These are phyloP conservation scores for Ischnus inquisitorius DNA, from an alignment of 2,888 invertebrate species.

Conservation along the genomic window DNA sequence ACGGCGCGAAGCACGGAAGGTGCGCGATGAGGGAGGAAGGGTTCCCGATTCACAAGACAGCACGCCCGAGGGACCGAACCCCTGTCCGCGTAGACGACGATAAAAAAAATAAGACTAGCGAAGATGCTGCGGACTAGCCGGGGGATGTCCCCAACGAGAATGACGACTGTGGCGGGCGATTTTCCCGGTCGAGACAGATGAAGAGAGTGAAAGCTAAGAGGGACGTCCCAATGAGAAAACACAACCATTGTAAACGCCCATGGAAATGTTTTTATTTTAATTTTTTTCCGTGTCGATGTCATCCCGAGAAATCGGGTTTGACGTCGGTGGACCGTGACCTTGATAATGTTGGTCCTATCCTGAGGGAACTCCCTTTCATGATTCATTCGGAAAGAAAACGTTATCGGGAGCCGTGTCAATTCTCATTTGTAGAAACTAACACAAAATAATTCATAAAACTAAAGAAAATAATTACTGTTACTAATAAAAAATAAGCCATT, in stretches of 20 bases:
- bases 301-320: slow-evolving; percentile 3
- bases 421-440: neutral
- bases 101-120: slow-evolving; percentile 20
- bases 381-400: neutral
- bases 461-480: neutral
- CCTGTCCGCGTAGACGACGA: slow-evolving; percentile 18
- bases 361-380: neutral
- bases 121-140: neutral
- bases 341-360: neutral
- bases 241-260: neutral
- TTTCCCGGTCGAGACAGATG: slow-evolving; percentile 4
- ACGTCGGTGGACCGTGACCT: neutral
- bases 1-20: neutral
- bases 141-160: slow-evolving; percentile 12
- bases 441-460: neutral
- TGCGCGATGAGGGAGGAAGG: slow-evolving; percentile 14
- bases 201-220: neutral
- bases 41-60: slow-evolving; percentile 21
- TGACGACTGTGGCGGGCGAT: neutral
- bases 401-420: neutral
- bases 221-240: neutral
- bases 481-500: too few species aligned
- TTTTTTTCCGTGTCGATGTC: neutral
- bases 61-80: slow-evolving; percentile 34
- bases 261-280: neutral